A percentile compares a stretch with the other conserved stretches of the same genome.
Evolutionary conservation across 2,888 invertebrate genomes (phyloP).

Genomic region (Cyclophora albipunctata): DNA sequence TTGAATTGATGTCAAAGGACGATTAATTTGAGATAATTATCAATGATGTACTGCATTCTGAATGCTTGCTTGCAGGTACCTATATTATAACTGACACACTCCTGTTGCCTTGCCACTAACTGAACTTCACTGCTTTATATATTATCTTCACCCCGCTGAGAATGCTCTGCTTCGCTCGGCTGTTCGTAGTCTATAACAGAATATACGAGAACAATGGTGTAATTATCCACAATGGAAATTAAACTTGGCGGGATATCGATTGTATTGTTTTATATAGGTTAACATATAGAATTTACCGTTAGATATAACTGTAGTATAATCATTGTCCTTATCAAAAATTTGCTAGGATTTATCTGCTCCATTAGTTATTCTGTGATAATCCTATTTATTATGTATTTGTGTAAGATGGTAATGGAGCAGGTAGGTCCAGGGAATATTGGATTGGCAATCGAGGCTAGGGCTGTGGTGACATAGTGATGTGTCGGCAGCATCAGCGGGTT

Average conservation of each 20-base stretch:
- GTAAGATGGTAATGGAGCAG: constrained; percentile 51
- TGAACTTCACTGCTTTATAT: constrained; percentile 66
- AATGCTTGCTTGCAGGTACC: constrained; percentile 63
- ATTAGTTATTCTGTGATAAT: constrained; percentile 23
- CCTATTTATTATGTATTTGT: constrained; percentile 17
- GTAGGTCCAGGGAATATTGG: constrained; percentile 39
- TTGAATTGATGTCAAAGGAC: constrained; percentile 2
- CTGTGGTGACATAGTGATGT: constrained; percentile 73
- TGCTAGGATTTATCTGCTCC: constrained; percentile 62
- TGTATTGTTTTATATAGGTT: constrained; percentile 29
- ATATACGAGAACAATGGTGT: constrained; percentile 22
- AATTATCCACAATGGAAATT: constrained; percentile 21
- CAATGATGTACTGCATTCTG: constrained; percentile 31
- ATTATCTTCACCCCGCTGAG: constrained; percentile 69
- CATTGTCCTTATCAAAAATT: constrained; percentile 41
- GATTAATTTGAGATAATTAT: constrained; percentile 18
- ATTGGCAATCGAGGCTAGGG: constrained; percentile 49
- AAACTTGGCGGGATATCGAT: constrained; percentile 55
- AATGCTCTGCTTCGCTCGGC: constrained; percentile 73
- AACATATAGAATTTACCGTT: constrained; percentile 27
- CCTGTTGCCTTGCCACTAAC: constrained; percentile 73
- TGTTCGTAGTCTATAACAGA: constrained; percentile 39
- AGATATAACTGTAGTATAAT: constrained; percentile 24
- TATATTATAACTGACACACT: constrained; percentile 56
- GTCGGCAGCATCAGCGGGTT: constrained; percentile 75